Percentiles rank a stretch among this genome's conserved stretches.
These are phyloP conservation scores for Brachypteracias leptosomus DNA, from an alignment of 2,113 vertebrate species.

Conservation along the genomic window DNA sequence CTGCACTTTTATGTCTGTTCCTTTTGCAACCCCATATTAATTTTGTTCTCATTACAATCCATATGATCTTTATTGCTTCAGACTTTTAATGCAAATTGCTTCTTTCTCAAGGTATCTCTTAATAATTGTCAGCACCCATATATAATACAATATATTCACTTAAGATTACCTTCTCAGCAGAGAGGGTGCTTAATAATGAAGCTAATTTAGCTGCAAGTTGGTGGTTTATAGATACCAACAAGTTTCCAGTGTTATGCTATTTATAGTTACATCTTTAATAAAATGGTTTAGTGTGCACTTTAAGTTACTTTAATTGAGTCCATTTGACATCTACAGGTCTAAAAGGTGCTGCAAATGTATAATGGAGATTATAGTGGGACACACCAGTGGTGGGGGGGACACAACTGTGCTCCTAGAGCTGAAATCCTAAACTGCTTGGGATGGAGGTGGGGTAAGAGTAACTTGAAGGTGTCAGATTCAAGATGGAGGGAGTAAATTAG, in stretches of 20 bases:
- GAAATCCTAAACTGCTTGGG: background rate
- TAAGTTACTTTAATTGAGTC: background rate
- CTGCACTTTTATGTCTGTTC: background rate
- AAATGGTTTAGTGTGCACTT: background rate
- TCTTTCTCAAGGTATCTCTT: constrained; percentile 9
- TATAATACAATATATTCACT: background rate
- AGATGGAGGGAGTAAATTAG: background rate
- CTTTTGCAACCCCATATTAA: constrained; percentile 6
- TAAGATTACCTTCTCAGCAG: background rate
- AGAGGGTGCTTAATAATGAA: background rate
- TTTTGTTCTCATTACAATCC: constrained; percentile 12
- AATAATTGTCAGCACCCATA: constrained; percentile 18
- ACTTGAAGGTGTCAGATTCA: background rate
- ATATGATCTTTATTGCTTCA: background rate
- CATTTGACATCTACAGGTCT: background rate
- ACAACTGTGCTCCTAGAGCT: background rate
- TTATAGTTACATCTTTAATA: background rate
- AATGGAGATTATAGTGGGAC: background rate
- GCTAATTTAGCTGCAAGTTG: background rate
- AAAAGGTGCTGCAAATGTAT: background rate
- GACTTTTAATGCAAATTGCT: constrained; percentile 31
- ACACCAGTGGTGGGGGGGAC: background rate
- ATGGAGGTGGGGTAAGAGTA: background rate
- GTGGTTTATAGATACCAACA: background rate
- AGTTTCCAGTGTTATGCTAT: background rate